A percentile compares a stretch with the other conserved stretches of the same genome.
These are phyloP conservation scores for Esox lucius DNA, from an alignment of 2,797 vertebrate species.

Conservation along the genomic window DNA sequence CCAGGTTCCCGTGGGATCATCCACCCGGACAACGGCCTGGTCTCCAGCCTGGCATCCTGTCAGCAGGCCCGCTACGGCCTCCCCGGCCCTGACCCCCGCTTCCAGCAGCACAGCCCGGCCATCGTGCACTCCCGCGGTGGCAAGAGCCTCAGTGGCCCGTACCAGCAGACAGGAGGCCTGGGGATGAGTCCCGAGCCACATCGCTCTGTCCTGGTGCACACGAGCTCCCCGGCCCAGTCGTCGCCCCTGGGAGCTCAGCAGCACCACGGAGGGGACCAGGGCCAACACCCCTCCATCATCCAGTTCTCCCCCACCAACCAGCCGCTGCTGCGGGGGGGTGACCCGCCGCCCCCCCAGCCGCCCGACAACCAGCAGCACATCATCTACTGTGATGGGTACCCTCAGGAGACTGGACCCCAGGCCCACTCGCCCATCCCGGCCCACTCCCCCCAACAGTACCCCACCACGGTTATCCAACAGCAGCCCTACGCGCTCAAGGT, in stretches of 20 bases:
- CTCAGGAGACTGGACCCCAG: constrained; percentile 53
- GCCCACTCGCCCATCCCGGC: constrained; percentile 70
- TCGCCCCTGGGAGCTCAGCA: constrained; percentile 68
- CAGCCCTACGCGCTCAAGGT: constrained; percentile 74
- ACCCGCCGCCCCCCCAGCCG: constrained; percentile 62
- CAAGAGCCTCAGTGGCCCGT: constrained; percentile 84
- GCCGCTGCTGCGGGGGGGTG: constrained; percentile 82
- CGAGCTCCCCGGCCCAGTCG: constrained; percentile 83
- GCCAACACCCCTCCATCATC: constrained; percentile 84
- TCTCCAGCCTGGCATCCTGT: constrained; percentile 87
- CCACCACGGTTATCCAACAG: constrained; percentile 94
- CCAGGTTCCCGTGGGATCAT: constrained; percentile 83
- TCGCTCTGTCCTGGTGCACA: constrained; percentile 91
- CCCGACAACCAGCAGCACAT: constrained; percentile 81
- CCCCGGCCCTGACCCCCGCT: constrained; percentile 81
- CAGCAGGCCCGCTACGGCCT: constrained; percentile 82
- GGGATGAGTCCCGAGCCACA: constrained; percentile 80
- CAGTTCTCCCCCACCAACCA: constrained; percentile 90
- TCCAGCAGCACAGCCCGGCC: constrained; percentile 88
- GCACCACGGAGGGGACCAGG: constrained; percentile 52
- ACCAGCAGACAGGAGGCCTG: constrained; percentile 76
- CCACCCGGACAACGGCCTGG: constrained; percentile 82
- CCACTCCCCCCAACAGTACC: constrained; percentile 76
- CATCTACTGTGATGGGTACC: constrained; percentile 90
- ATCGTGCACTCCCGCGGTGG: constrained; percentile 85